These are phyloP conservation scores for Matsumyia berberina DNA, from an alignment of 2,888 invertebrate genomes.

Conservation along the genomic window DNA sequence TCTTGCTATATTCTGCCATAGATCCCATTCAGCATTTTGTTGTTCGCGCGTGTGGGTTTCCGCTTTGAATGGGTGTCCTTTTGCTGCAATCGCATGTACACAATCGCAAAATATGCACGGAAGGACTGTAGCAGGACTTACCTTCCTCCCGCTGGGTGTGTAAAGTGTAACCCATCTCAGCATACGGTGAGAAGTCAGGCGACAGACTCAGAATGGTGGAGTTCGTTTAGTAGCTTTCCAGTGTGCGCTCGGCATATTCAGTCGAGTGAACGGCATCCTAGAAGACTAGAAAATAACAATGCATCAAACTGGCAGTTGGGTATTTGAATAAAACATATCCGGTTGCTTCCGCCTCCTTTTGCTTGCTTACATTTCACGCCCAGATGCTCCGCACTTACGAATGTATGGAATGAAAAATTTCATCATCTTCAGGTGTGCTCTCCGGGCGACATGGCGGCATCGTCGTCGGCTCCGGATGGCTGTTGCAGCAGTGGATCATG, in stretches of 20 bases:
- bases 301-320: constrained; percentile 71
- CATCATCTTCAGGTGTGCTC: constrained; percentile 70
- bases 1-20: constrained; percentile 28
- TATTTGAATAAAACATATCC: constrained; percentile 76
- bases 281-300: constrained; percentile 70
- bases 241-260: constrained; percentile 19
- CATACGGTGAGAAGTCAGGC: constrained; percentile 6
- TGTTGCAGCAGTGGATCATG: constrained; percentile 41
- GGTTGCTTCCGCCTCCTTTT: constrained; percentile 68
- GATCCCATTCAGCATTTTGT: constrained; percentile 27
- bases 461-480: constrained; percentile 19
- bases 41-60: constrained; percentile 15
- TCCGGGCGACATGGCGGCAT: no score
- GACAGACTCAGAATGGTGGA: constrained; percentile 6
- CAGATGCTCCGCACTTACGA: constrained; percentile 51
- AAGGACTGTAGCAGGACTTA: constrained; percentile 32
- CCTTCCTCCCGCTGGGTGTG: constrained; percentile 6
- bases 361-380: constrained; percentile 70
- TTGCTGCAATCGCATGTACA: constrained; percentile 40
- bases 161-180: constrained; percentile 9
- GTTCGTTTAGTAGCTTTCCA: constrained; percentile 43
- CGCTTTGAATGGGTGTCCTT: constrained; percentile 45
- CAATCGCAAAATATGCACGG: constrained; percentile 33
- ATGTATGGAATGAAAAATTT: constrained; percentile 71
- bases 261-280: constrained; percentile 53